These are phyloP conservation scores for Dufourea novaeangliae DNA, from an alignment of 1,140 invertebrate genomes.

Conservation along the genomic window DNA sequence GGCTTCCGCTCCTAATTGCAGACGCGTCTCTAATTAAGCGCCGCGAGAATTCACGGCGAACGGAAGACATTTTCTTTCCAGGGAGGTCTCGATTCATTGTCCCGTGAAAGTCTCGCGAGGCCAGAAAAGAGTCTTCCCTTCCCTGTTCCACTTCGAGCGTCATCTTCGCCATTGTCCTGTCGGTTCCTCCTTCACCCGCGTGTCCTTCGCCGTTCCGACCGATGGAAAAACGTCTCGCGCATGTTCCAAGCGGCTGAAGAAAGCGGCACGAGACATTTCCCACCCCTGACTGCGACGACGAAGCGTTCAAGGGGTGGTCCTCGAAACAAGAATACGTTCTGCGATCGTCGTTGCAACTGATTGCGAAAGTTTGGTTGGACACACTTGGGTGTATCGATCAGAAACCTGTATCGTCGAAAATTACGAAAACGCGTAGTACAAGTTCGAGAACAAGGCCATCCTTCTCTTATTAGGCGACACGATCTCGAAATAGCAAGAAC, in stretches of 20 bases:
- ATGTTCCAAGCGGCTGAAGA: slow-evolving; percentile 33
- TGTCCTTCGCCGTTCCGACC: slow-evolving; percentile 30
- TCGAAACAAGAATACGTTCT: neutral
- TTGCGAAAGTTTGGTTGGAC: slow-evolving; percentile 38
- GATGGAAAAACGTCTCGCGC: slow-evolving; percentile 56
- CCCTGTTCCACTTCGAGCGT: slow-evolving; percentile 2
- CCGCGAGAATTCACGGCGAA: slow-evolving; percentile 16
- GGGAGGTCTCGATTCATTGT: slow-evolving; percentile 55
- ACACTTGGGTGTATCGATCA: neutral
- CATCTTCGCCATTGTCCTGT: slow-evolving; percentile 51
- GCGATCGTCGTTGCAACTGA: neutral
- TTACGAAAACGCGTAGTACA: too few relatives aligned
- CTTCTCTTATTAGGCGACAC: too few relatives aligned
- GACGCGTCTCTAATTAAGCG: slow-evolving; percentile 40
- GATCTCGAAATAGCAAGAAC: too few relatives aligned
- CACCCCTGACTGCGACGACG: neutral
- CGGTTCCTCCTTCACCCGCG: slow-evolving; percentile 6
- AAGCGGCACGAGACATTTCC: slow-evolving; percentile 30
- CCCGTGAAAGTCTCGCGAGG: slow-evolving; percentile 42
- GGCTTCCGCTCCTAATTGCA: slow-evolving; percentile 10
- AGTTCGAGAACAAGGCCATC: too few relatives aligned
- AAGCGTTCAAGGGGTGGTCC: neutral
- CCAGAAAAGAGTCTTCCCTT: slow-evolving; percentile 11
- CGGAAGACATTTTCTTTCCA: slow-evolving; percentile 56
- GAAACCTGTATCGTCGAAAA: neutral